These are phyloP conservation scores for Epistrophella euchroma DNA, from an alignment of 2,888 invertebrate genomes.

Conservation along the genomic window DNA sequence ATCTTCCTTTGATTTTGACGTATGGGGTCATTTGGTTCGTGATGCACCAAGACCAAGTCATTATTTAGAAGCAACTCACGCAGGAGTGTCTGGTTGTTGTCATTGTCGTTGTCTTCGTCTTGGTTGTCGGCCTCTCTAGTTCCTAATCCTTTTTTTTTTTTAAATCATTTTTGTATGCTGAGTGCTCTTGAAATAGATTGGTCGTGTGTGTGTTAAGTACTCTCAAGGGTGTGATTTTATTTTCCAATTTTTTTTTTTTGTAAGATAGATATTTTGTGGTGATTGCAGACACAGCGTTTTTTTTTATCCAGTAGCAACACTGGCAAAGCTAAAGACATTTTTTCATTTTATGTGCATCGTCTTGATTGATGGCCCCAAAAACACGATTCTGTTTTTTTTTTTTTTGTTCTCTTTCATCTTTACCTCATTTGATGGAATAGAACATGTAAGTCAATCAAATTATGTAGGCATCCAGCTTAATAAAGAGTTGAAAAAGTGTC, in stretches of 20 bases:
- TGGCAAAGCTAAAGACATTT: background rate
- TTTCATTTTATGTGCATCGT: slow-evolving; percentile 25
- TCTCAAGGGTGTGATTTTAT: slow-evolving; percentile 56
- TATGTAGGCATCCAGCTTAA: slow-evolving; percentile 5
- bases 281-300: slow-evolving; percentile 52
- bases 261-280: slow-evolving; percentile 38
- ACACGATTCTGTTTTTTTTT: slow-evolving; percentile 7
- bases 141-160: slow-evolving; percentile 52
- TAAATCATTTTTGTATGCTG: slow-evolving; percentile 21
- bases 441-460: slow-evolving; percentile 18
- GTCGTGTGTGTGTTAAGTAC: slow-evolving; percentile 62
- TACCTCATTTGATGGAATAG: slow-evolving; percentile 24
- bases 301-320: slow-evolving; percentile 13
- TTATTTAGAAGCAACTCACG: slow-evolving; percentile 28
- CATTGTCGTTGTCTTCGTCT: background rate
- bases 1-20: slow-evolving; percentile 27
- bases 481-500: slow-evolving; percentile 17
- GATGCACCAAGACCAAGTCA: slow-evolving; percentile 28
- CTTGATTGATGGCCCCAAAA: slow-evolving; percentile 55
- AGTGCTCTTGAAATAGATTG: slow-evolving; percentile 67
- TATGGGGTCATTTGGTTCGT: slow-evolving; percentile 48
- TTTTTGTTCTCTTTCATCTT: slow-evolving; percentile 33
- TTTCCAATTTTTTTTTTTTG: background rate
- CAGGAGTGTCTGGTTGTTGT: slow-evolving; percentile 13
- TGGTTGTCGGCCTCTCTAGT: background rate